Conservation (phyloP, 2,888 invertebrate genomes). For the Perizoma flavofasciatum region DNA sequence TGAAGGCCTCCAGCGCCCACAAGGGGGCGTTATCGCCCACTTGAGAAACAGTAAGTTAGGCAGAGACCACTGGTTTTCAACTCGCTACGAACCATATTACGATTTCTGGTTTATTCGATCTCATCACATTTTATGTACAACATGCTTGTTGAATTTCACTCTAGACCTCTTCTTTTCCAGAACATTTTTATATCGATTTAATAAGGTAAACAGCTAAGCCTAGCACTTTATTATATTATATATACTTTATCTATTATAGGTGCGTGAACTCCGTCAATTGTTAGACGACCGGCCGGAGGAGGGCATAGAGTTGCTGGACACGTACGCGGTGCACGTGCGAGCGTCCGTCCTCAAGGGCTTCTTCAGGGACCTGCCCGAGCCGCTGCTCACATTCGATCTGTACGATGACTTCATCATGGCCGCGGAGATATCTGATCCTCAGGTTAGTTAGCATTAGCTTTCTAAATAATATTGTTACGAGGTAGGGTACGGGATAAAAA, state of each 20-base stretch:
- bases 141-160: too few relatives aligned
- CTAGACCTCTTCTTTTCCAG: too few relatives aligned
- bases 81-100: too few relatives aligned
- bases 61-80: too few relatives aligned
- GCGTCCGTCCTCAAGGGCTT: conserved; percentile 95
- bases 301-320: conserved; percentile 87
- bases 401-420: conserved; percentile 97
- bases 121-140: too few relatives aligned
- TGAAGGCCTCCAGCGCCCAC: too few relatives aligned
- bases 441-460: conserved; percentile 71
- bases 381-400: conserved; percentile 95
- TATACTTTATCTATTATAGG: conserved; percentile 56
- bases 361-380: conserved; percentile 96
- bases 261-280: conserved; percentile 88
- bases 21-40: too few relatives aligned
- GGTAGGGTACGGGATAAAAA: too few relatives aligned
- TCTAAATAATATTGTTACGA: too few relatives aligned
- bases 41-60: too few relatives aligned
- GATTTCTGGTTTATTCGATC: too few relatives aligned
- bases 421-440: conserved; percentile 91
- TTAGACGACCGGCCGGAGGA: conserved; percentile 90
- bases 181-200: too few relatives aligned
- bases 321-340: conserved; percentile 94
- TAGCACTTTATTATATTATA: not conserved
- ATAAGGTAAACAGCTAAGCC: not conserved